Evolutionary conservation across 1,140 invertebrate genomes (phyloP), one percentile per base, ranked within the genome.

Genomic region (Paralvinella palmiformis): DNA sequence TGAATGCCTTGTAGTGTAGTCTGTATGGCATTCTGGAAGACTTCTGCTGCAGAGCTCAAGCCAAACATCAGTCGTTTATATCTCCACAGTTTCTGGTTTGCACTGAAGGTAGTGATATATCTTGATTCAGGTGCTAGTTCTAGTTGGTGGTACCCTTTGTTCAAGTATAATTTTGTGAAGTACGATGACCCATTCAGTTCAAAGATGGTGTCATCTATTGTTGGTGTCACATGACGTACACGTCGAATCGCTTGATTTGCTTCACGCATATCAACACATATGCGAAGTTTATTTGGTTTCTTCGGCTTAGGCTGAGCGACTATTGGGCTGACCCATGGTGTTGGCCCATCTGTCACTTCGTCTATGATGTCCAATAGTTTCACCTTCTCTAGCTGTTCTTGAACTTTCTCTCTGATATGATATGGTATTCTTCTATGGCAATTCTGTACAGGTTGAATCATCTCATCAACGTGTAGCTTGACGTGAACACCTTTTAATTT

Each of bases 201-300:
- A n/a, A n/a, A n/a, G n/a, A n/a, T n/a, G n/a, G n/a, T n/a, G n/a
- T n/a, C n/a, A n/a, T n/a, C n/a, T n/a, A n/a, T n/a, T n/a, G n/a
- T n/a, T n/a, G n/a, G n/a, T n/a, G n/a, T n/a, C n/a, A n/a, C n/a
- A n/a, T n/a, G n/a, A n/a, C n/a, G n/a, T n/a, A n/a, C n/a, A n/a
- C n/a, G n/a, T 32, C 66, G 59, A 2, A 68, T 48, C 0, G 67
- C 65, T 68, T 56, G 29, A 45, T 68, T 68, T 15, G 67, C 67
- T 56, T 68, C 33, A 36, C 32, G 27, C 67, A 68, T 68, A 15
- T 68, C 58, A 15, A 68, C 65, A 33, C 67, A 68, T 20, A 63
- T 62, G 15, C 67, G 22, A 2, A 68, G 33, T 24, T 68, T 45
- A 44, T 22, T 44, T 20, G 33, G 24, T 33, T 48, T 56, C n/a